These are phyloP conservation scores for Dysmachus trigonus DNA, from an alignment of 2,888 invertebrate species.

Conservation along the genomic window DNA sequence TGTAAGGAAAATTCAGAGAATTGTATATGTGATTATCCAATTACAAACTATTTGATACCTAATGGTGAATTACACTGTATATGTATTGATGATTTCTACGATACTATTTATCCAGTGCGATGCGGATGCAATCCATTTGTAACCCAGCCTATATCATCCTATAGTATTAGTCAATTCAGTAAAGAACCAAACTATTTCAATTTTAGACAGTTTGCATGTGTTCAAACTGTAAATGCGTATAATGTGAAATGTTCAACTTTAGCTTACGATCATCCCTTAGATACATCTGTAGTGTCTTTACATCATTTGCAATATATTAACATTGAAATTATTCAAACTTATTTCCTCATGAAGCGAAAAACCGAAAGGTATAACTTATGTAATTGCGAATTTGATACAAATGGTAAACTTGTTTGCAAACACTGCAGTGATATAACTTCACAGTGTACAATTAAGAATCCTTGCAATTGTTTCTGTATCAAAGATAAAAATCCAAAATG, in stretches of 20 bases:
- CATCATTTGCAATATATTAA: neutral
- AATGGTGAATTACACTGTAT: neutral
- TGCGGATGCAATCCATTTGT: neutral
- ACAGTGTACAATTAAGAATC: neutral
- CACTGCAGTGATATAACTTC: neutral
- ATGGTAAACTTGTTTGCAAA: neutral
- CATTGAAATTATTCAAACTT: neutral
- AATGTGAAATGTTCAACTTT: neutral
- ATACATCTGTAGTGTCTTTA: neutral
- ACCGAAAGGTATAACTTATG: neutral
- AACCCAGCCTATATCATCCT: neutral
- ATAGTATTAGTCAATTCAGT: neutral
- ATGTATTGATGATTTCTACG: neutral
- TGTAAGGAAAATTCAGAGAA: neutral
- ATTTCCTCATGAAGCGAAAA: neutral
- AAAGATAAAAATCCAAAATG: neutral
- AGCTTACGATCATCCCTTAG: neutral
- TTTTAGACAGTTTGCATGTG: neutral
- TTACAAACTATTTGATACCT: neutral
- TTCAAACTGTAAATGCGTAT: neutral
- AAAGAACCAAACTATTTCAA: neutral
- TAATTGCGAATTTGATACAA: neutral
- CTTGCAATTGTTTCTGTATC: neutral
- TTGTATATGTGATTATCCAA: neutral
- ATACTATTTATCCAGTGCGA: neutral